Base-by-base conservation (phyloP, 2,888 invertebrate genomes). In the Drosophila antonietae region DNA sequence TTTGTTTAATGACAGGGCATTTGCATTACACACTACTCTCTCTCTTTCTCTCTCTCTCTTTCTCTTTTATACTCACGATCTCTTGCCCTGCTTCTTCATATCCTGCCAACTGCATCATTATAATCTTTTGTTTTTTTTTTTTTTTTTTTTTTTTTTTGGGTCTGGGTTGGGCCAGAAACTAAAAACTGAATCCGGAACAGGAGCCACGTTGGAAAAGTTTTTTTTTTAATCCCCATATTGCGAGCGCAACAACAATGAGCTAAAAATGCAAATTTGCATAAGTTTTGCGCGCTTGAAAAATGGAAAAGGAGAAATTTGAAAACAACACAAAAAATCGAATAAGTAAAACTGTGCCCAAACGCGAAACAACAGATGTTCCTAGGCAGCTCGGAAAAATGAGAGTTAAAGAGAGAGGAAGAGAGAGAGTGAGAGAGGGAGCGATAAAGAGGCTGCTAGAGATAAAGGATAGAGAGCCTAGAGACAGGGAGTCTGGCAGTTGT, bases 211-310 rank as follows among this genome's bases (percentile, higher is more conserved):
- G 63, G 33, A 52, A 47, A 55, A 52, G 63, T 60, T 41, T 61
- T 63, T 66, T 66, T 68, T 64, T 82, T 82, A 82, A 82, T 82
- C 81, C 86, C 61, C 58, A 64, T 63, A 60, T 65, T 80, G 65
- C 49, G 59, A 49, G 78, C 62, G 65, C 73, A 77, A 69, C 80
- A 77, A 78, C 64, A 64, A 73, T 65, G 53, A 49, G 20, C 61
- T 39, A 44, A 83, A 83, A 67, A 77, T 75, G 46, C 35, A 82
- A 88, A 84, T 84, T 84, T 88, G 83, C 88, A 83, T 85, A 83
- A 82, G 78, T 80, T 82, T 84, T 75, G 78, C 77, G 75, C 70
- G 78, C 61, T 71, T 67, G 63, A 70, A 77, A 77, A 69, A 52
- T 55, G 37, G 49, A 43, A 64, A 61, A 31, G 47, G 10, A 49